Percentiles rank a stretch among this genome's conserved stretches.
phyloP scores from a whole-genome alignment of 2,113 vertebrate species.

The Hydrolagus affinis region DNA sequence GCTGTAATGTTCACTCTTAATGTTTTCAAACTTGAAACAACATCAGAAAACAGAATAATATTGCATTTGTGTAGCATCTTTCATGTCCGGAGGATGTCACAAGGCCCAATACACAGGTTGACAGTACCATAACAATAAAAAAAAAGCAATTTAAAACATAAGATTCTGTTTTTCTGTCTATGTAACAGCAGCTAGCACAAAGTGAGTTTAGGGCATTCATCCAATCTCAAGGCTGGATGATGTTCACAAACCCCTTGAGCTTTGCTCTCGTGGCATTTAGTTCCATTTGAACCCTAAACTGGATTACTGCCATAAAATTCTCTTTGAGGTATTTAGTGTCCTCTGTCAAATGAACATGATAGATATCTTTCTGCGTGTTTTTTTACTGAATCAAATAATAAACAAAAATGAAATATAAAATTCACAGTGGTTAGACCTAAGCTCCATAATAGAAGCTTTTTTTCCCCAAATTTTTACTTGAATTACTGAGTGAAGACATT shows the following conservation, averaged over 20 bases:
- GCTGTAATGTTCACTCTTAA: too few relatives aligned
- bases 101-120: too few relatives aligned
- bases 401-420: slow-evolving; percentile 1
- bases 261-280: background rate
- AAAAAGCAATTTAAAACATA: too few relatives aligned
- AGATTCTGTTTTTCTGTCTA: too few relatives aligned
- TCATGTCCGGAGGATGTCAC: too few relatives aligned
- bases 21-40: too few relatives aligned
- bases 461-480: too few relatives aligned
- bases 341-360: background rate
- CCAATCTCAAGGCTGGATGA: background rate
- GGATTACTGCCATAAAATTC: background rate
- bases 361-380: background rate
- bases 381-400: slow-evolving; percentile 6
- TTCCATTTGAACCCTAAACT: background rate
- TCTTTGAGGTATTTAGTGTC: background rate
- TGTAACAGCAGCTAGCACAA: too few relatives aligned
- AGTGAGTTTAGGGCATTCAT: too few relatives aligned
- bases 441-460: background rate
- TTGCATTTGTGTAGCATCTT: too few relatives aligned
- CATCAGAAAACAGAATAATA: too few relatives aligned
- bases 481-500: background rate
- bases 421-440: background rate
- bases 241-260: background rate
- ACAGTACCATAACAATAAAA: too few relatives aligned